phyloP scores from a whole-genome alignment of 1,140 invertebrate species.

The Meloidogyne chitwoodi region DNA sequence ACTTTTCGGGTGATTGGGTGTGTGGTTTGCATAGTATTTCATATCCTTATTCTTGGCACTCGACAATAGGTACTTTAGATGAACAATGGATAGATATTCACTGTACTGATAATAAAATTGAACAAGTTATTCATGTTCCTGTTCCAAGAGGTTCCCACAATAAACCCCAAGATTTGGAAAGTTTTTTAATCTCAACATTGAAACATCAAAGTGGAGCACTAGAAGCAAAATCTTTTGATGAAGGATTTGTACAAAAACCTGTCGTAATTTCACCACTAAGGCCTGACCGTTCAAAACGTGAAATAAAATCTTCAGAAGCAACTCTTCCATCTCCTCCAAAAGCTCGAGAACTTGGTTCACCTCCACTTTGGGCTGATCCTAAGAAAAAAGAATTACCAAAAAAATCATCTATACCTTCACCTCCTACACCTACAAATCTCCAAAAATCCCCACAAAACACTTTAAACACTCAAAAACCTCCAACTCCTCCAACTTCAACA shows the following conservation, averaged over 20 bases:
- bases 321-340: neutral
- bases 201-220: neutral
- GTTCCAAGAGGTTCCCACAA: neutral
- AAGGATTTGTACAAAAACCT: neutral
- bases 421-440: too few species aligned
- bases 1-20: neutral
- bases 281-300: neutral
- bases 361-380: neutral
- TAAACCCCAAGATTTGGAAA: neutral
- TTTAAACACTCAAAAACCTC: too few species aligned
- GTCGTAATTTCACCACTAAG: neutral
- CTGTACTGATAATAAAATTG: neutral
- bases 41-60: neutral
- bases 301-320: neutral
- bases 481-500: too few species aligned
- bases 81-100: conserved; percentile 15
- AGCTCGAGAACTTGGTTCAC: too few species aligned
- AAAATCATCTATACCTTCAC: too few species aligned
- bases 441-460: too few species aligned
- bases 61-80: conserved; percentile 7
- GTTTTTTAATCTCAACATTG: neutral
- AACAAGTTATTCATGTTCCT: neutral
- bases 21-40: neutral
- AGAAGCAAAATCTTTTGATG: neutral
- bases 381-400: neutral